Evolutionary conservation across 1,140 invertebrate genomes (phyloP).

Genomic region (Drosophila funebris): DNA sequence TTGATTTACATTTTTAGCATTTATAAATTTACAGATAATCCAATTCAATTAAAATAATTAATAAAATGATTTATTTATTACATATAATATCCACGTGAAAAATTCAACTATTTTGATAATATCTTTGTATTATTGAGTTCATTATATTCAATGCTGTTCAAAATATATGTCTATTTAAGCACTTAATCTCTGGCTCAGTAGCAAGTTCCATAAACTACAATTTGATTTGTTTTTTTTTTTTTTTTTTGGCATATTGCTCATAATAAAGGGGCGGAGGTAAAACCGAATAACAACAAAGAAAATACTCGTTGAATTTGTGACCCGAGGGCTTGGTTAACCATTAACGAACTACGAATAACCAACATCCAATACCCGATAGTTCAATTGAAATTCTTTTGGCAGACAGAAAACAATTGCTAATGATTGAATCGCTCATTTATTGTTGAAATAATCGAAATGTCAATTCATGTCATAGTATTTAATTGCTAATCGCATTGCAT

Average conservation of each 20-base stretch:
- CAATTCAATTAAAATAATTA: too few species aligned
- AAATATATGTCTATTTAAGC: background rate
- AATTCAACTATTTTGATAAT: too few species aligned
- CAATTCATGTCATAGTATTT: constrained; percentile 61
- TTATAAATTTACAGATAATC: too few species aligned
- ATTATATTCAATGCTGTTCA: background rate
- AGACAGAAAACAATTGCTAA: constrained; percentile 53
- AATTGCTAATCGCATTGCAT: constrained; percentile 72
- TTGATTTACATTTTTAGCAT: too few species aligned
- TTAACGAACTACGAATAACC: background rate
- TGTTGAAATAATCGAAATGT: constrained; percentile 51
- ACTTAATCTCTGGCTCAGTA: background rate
- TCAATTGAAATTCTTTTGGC: constrained; percentile 63
- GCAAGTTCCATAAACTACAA: constrained; percentile 10
- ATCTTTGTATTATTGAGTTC: background rate
- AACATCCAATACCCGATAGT: constrained; percentile 51
- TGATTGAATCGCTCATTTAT: constrained; percentile 70
- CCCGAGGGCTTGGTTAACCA: constrained; percentile 73
- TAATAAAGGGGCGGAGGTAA: constrained; percentile 38
- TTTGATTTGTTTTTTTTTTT: constrained; percentile 1
- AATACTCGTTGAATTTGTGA: constrained; percentile 62
- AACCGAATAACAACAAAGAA: constrained; percentile 41
- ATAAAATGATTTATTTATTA: too few species aligned
- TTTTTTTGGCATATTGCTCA: constrained; percentile 14
- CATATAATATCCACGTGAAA: too few species aligned